Evolutionary conservation across 2,113 vertebrate species (phyloP), one percentile per base, ranked within the genome.

Genomic region (Pterocles orientalis): DNA sequence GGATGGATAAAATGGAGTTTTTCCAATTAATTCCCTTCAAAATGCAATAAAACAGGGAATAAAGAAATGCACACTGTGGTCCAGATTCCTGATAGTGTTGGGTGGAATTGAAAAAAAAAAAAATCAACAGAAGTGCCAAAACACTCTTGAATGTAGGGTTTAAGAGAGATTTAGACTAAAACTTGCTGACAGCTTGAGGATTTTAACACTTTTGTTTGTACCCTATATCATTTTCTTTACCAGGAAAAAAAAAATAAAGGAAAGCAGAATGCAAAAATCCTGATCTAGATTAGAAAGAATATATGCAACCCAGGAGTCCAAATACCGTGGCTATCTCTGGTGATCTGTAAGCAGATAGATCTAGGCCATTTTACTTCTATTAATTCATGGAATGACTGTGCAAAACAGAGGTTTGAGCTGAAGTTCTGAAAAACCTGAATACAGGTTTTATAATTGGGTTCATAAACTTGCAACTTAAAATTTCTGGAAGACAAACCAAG

Each of bases 361-460:
- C 16, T 23, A 6, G 4, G 83, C 31, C 13, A 36, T 56, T 58
- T n/a, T 41, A 79, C 8, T 64, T 90, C 19, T 57, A 31, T 36
- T 47, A 57, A 34, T 15, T 47, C 12, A 68, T n/a, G 39, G 36
- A 82, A 68, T n/a, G 8, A 68, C 17, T 36, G 8, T 50, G 54
- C 8, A 60, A 60, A 88, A 58, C 12, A 53, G 12, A 36, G 4
- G 28, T 41, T 64, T 50, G 53, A 76, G 48, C 41, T 64, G 33
- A 81, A 57, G 76, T 64, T 69, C 31, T n/a, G n/a, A 82, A 90
- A 90, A 45, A 12, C 6, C 7, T 9, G 71, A 82, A 86, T 25
- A 33, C 0, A 1, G 3, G 2, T 61, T 81, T 81, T 86, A 60
- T 64, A 45, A 57, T 6, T 39, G 5, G 9, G 6, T 3, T 70